Evolutionary conservation across 2,797 vertebrate species (phyloP), one percentile per base, ranked within the genome.

Genomic region (Selene dorsalis): DNA sequence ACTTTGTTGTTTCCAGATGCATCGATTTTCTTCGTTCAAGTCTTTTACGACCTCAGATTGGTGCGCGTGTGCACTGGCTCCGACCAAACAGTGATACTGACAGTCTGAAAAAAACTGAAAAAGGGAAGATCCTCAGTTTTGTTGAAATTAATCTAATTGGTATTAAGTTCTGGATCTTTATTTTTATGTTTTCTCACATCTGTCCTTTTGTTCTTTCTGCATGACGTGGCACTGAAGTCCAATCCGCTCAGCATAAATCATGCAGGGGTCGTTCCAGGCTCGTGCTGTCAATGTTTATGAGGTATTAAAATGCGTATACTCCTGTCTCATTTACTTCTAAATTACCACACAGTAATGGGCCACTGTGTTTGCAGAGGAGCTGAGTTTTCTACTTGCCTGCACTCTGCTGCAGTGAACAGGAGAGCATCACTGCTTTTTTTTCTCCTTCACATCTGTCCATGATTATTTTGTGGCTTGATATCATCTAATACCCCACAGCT

Each of bases 221-320:
- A 72, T 88, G 79, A 88, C 76, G 66, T 72, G 78, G 56, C 82
- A 88, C 59, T 83, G 74, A 86, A 87, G 85, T 89, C 58, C 71
- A 52, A 77, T 82, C 82, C 74, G 78, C 79, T 87, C 87, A 91
- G 89, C 87, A 75, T 77, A 80, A 87, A 86, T 83, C 85, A 79
- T n/a, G 55, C 64, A 3, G 48, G 47, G 63, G 39, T 71, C 67
- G 59, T 82, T 80, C 63, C 63, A 65, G 73, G 58, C 82, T 79
- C 43, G 38, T n/a, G 80, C 64, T 59, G 87, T 87, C 83, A 83
- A 55, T 86, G 87, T 84, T 85, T 88, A 82, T 83, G 80, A 88
- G 85, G 69, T 75, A 83, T 87, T 81, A 75, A 88, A 91, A 89
- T 79, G 84, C 47, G 8, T 80, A 2, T 24, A 65, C 76, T 85